Conservation (phyloP, 1,140 invertebrate genomes). For the Harlomillsia oculata region DNA sequence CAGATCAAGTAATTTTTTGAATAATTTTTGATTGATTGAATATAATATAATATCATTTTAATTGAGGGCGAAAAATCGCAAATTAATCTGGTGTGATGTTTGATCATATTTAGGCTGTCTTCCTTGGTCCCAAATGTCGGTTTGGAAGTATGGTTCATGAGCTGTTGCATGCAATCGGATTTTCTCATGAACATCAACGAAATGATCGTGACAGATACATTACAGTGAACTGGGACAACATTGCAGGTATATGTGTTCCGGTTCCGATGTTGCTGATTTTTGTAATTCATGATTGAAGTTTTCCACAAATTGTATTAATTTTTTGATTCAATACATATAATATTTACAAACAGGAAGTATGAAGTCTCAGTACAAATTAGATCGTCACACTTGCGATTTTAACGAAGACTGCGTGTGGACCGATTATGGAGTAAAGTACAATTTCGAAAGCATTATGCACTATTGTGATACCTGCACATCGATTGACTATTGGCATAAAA, state of each 20-base stretch:
- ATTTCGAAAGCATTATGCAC: conserved; percentile 8
- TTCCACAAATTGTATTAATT: no score
- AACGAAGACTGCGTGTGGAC: not conserved
- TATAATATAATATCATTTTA: no score
- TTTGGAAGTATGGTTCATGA: conserved; percentile 5
- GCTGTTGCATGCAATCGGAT: conserved; percentile 1
- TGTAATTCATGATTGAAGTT: no score
- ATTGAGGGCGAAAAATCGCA: no score
- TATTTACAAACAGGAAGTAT: no score
- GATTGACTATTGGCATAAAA: not conserved
- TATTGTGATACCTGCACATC: not conserved
- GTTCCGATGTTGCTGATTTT: no score
- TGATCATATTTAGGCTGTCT: not conserved
- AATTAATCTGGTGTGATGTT: no score
- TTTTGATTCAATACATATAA: no score
- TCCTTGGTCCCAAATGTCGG: not conserved
- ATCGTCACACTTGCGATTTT: not conserved
- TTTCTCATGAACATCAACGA: conserved; percentile 7
- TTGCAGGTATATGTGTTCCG: no score
- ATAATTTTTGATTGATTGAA: not conserved
- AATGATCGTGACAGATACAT: conserved; percentile 4
- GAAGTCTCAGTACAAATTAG: not conserved
- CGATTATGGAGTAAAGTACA: conserved; percentile 7
- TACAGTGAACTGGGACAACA: not conserved
- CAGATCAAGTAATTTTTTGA: not conserved